Evolutionary conservation across 2,888 invertebrate species (phyloP).

Genomic region (Diaperis boleti): DNA sequence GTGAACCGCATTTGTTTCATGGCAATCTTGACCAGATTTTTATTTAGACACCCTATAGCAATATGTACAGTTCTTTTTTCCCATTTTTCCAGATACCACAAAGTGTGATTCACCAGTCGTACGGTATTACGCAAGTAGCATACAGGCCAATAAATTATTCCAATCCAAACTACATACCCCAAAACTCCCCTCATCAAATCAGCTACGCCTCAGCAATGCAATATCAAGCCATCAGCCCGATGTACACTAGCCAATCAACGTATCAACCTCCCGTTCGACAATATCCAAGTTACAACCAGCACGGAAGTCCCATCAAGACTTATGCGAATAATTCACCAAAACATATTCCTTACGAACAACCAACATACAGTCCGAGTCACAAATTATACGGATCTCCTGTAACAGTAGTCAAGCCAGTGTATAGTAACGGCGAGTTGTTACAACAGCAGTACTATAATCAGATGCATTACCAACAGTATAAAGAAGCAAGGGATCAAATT

Average conservation of each 20-base stretch:
- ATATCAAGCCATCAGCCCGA: constrained; percentile 60
- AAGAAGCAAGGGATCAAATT: constrained; percentile 60
- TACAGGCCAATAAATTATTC: constrained; percentile 53
- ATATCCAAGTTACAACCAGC: constrained; percentile 55
- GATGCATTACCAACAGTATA: constrained; percentile 61
- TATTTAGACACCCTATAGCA: too few species aligned
- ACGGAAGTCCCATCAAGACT: constrained; percentile 56
- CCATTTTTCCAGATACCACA: constrained; percentile 58
- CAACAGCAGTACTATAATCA: constrained; percentile 62
- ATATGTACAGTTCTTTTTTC: too few species aligned
- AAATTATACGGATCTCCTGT: constrained; percentile 53
- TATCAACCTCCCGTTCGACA: constrained; percentile 56
- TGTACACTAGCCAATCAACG: constrained; percentile 56
- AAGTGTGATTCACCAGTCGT: constrained; percentile 63
- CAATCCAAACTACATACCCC: constrained; percentile 50
- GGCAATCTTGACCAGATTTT: too few species aligned
- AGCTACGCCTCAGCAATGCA: constrained; percentile 60
- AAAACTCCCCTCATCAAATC: constrained; percentile 49
- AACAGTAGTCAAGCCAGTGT: constrained; percentile 39
- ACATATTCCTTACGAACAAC: constrained; percentile 58
- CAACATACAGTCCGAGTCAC: constrained; percentile 53
- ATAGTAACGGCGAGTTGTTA: constrained; percentile 60
- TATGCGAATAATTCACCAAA: constrained; percentile 57
- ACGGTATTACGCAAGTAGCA: constrained; percentile 59
- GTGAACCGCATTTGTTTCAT: too few species aligned